Evolutionary conservation across 2,113 vertebrate species (phyloP).

Genomic region (Rhodinocichla rosea): DNA sequence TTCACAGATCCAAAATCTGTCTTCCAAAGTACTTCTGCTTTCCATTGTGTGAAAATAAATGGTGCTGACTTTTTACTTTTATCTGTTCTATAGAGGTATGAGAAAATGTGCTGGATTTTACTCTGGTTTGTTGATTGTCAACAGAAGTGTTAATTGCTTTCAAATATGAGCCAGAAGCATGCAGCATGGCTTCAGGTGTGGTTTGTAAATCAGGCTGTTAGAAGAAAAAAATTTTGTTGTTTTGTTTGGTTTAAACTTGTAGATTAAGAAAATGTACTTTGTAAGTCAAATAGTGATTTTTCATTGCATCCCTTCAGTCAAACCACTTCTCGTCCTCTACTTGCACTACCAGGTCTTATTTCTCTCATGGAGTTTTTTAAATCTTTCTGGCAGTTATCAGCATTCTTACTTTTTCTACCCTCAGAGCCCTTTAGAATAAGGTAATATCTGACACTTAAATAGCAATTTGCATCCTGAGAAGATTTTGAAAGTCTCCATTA

Average conservation of each 20-base stretch:
- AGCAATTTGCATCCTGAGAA: background rate
- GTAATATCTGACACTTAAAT: background rate
- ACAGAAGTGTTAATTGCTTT: background rate
- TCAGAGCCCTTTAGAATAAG: background rate
- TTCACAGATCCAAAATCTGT: background rate
- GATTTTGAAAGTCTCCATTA: background rate
- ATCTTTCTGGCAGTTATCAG: background rate
- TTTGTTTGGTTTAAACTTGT: background rate
- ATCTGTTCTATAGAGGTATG: background rate
- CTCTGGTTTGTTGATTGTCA: background rate
- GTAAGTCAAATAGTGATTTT: background rate
- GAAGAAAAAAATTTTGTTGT: background rate
- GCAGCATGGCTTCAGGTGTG: background rate
- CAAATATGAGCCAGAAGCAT: background rate
- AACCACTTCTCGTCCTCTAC: background rate
- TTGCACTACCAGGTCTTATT: background rate
- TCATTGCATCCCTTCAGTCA: background rate
- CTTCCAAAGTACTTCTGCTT: background rate
- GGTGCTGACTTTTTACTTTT: background rate
- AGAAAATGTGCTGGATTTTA: background rate
- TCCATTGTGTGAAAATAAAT: constrained; percentile 1
- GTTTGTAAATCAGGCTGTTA: background rate
- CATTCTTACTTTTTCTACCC: background rate
- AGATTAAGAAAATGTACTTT: background rate
- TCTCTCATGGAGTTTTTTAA: background rate